Conservation (phyloP, 2,113 vertebrate genomes). For the Patagioenas fasciata region DNA sequence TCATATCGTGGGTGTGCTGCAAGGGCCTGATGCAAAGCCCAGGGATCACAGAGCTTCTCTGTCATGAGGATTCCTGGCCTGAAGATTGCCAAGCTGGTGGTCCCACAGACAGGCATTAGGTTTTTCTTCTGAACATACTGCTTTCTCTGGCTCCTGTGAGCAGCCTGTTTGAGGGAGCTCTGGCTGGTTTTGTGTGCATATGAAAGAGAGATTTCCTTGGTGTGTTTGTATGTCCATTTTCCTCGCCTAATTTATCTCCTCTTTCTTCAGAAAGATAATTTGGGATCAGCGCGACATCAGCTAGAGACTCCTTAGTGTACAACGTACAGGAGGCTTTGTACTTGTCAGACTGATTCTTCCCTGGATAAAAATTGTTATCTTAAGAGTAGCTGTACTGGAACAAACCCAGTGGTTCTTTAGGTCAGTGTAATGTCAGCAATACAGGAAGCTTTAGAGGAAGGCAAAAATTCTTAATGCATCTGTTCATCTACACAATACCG, state of each 20-base stretch:
- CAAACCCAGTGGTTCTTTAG: neutral
- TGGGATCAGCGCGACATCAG: slow-evolving; percentile 55
- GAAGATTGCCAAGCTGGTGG: neutral
- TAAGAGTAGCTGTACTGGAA: neutral
- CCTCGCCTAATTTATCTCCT: slow-evolving; percentile 66
- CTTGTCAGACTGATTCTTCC: slow-evolving; percentile 38
- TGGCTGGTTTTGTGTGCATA: neutral
- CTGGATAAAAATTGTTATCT: slow-evolving; percentile 4
- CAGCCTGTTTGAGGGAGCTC: neutral
- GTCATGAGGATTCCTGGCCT: neutral
- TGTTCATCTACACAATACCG: neutral
- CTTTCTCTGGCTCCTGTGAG: neutral
- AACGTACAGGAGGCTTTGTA: neutral
- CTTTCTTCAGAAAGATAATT: slow-evolving; percentile 68
- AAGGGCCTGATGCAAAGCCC: neutral
- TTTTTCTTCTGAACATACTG: neutral
- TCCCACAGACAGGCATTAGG: neutral
- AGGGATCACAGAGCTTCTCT: neutral
- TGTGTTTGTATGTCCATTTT: slow-evolving; percentile 49
- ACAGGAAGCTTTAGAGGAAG: slow-evolving; percentile 11
- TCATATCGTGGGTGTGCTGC: neutral
- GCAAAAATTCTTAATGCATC: neutral
- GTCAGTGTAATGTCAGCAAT: neutral
- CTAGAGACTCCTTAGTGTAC: slow-evolving; percentile 48
- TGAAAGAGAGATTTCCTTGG: neutral